A percentile compares a stretch with the other conserved stretches of the same genome.
Evolutionary conservation across 1,140 invertebrate genomes (phyloP).

Genomic region (Solen grandis): DNA sequence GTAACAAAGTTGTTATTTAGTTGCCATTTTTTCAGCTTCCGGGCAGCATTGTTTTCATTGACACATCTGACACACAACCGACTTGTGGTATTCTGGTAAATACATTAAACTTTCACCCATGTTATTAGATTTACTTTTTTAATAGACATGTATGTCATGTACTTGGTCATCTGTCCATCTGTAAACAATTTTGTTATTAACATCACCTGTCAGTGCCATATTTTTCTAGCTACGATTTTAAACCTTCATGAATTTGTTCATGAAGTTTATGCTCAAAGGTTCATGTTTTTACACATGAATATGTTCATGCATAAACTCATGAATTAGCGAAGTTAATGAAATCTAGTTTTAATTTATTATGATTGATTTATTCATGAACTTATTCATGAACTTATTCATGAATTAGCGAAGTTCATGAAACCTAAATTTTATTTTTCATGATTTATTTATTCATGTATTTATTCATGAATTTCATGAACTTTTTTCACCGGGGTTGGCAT

Average conservation of each 20-base stretch:
- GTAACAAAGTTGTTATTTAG: slow-evolving; percentile 33
- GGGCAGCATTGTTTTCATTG: slow-evolving; percentile 34
- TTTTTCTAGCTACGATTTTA: slow-evolving; percentile 28
- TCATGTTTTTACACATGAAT: slow-evolving; percentile 33
- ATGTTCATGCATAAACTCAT: slow-evolving; percentile 33
- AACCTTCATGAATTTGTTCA: slow-evolving; percentile 31
- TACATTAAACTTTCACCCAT: slow-evolving; percentile 39
- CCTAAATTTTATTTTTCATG: slow-evolving; percentile 35
- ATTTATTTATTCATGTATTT: slow-evolving; percentile 25
- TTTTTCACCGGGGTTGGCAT: slow-evolving; percentile 24
- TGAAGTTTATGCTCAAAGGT: slow-evolving; percentile 35
- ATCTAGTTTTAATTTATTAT: slow-evolving; percentile 27
- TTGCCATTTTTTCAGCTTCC: slow-evolving; percentile 37
- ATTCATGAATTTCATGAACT: slow-evolving; percentile 25
- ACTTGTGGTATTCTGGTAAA: slow-evolving; percentile 30
- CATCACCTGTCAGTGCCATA: slow-evolving; percentile 33
- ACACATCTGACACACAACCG: slow-evolving; percentile 12
- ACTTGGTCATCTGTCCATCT: slow-evolving; percentile 29
- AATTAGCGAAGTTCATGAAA: slow-evolving; percentile 34
- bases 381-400: slow-evolving; percentile 25
- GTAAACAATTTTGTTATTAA: no score
- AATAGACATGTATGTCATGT: slow-evolving; percentile 23
- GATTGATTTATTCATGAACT: slow-evolving; percentile 25
- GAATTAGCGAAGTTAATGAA: slow-evolving; percentile 40
- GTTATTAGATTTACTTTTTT: slow-evolving; percentile 37